Conservation (phyloP, 64 coral and sea anemone species). For the Pachyseris speciosa region DNA sequence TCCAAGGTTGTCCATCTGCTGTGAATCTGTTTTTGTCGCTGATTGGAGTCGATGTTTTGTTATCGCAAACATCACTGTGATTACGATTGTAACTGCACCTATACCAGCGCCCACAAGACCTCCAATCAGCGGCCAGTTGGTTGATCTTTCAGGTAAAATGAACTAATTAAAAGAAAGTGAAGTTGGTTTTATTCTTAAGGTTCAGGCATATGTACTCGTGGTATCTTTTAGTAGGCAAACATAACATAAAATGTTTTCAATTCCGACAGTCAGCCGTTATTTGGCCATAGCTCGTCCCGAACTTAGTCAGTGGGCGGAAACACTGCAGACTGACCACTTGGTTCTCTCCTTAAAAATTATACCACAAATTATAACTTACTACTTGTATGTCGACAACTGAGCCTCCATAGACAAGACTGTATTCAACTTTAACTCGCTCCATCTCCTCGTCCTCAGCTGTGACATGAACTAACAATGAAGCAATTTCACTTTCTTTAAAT, state of each 20-base stretch:
- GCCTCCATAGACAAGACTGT: not conserved
- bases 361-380: slow-evolving; percentile 42
- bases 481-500: slow-evolving; percentile 52
- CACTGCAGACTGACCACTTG: too few relatives aligned
- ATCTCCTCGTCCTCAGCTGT: slow-evolving; percentile 19
- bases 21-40: too few relatives aligned
- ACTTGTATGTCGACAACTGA: slow-evolving; percentile 61
- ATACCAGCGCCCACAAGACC: not conserved
- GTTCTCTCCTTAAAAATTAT: too few relatives aligned
- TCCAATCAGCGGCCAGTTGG: slow-evolving; percentile 43
- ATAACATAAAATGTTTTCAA: too few relatives aligned
- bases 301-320: too few relatives aligned
- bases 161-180: not conserved
- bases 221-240: too few relatives aligned
- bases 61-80: not conserved
- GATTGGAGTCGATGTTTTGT: too few relatives aligned
- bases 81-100: too few relatives aligned
- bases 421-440: slow-evolving; percentile 31
- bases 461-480: slow-evolving; percentile 8
- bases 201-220: too few relatives aligned
- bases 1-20: too few relatives aligned
- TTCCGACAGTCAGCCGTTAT: too few relatives aligned
- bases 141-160: slow-evolving; percentile 3
- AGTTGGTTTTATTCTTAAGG: not conserved
- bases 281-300: too few relatives aligned